Conservation (phyloP, 2,888 invertebrate genomes). For the Lepidochitona cinerea region DNA sequence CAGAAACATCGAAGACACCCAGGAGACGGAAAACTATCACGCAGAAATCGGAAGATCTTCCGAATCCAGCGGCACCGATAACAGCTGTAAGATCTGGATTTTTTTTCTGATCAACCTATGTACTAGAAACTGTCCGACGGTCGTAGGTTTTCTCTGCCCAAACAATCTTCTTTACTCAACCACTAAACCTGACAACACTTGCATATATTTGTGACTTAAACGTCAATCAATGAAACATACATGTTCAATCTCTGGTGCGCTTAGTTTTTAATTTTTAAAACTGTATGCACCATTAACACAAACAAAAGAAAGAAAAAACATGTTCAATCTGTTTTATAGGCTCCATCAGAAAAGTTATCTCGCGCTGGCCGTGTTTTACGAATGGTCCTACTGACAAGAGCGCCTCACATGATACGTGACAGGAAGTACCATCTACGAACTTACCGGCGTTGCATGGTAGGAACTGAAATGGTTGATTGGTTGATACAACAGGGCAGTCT, state of each 20-base stretch:
- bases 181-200: too few species aligned
- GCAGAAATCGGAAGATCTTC: slow-evolving; percentile 10
- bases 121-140: too few species aligned
- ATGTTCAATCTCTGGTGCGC: too few species aligned
- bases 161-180: too few species aligned
- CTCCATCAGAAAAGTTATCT: slow-evolving; percentile 78
- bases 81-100: slow-evolving; percentile 47
- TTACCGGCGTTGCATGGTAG: slow-evolving; percentile 79
- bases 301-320: not conserved
- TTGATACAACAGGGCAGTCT: slow-evolving; percentile 76
- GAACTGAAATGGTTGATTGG: slow-evolving; percentile 88
- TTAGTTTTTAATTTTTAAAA: too few species aligned
- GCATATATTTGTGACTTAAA: too few species aligned
- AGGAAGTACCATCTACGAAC: slow-evolving; percentile 76
- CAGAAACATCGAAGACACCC: slow-evolving; percentile 11
- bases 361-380: slow-evolving; percentile 81
- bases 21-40: not conserved
- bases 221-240: too few species aligned
- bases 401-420: slow-evolving; percentile 78
- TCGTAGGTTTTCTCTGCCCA: too few species aligned
- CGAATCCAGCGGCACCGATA: slow-evolving; percentile 64
- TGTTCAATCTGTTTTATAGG: slow-evolving; percentile 36
- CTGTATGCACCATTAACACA: too few species aligned
- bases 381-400: slow-evolving; percentile 77
- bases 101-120: too few species aligned